Conservation (phyloP, 2,797 vertebrate species). For the Vireo griseus region DNA sequence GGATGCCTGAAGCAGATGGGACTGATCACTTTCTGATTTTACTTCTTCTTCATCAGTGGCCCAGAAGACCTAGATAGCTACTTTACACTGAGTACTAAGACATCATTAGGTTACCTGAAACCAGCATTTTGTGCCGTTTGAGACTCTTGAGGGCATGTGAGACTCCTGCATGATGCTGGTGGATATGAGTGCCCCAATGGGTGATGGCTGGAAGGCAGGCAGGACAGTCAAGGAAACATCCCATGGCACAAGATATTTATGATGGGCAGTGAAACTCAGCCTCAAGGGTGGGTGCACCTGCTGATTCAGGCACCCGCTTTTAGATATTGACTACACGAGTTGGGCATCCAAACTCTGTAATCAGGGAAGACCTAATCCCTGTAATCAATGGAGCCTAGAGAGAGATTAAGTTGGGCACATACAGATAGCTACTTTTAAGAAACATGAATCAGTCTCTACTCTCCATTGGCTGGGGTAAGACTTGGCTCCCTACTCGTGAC, state of each 20-base stretch:
- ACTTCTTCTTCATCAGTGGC: not conserved
- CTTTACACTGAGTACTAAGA: not conserved
- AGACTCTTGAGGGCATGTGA: not conserved
- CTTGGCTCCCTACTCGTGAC: not conserved
- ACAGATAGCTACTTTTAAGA: not conserved
- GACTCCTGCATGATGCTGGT: not conserved
- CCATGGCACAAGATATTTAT: rapidly evolving
- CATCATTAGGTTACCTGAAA: not conserved
- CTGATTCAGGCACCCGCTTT: not conserved
- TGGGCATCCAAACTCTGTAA: not conserved
- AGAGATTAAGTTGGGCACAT: not conserved
- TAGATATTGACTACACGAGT: not conserved
- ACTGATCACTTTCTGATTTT: not conserved
- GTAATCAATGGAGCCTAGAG: not conserved
- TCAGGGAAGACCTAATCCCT: not conserved
- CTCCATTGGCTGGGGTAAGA: not conserved
- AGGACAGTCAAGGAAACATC: not conserved
- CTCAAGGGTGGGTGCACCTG: rapidly evolving
- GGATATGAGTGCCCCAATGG: not conserved
- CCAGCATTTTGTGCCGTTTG: not conserved
- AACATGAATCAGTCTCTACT: rapidly evolving
- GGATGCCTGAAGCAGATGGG: not conserved
- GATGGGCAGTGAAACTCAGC: not conserved
- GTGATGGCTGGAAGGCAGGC: not conserved
- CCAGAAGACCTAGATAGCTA: not conserved